Conservation (phyloP, 2,888 invertebrate species). For the Pherbina coryleti region DNA sequence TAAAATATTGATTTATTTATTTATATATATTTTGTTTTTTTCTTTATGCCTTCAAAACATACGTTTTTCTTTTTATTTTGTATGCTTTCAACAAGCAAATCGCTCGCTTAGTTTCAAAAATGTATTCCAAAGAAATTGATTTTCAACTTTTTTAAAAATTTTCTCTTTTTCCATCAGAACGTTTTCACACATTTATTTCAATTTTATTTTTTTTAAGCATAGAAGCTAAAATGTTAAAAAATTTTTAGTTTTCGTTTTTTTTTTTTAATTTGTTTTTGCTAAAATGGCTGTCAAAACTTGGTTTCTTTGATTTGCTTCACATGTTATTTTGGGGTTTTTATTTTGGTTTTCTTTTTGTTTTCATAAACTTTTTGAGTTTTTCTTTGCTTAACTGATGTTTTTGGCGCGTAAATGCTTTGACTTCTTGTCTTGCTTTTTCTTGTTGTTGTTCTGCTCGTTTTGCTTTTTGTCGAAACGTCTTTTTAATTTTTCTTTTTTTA, state of each 20-base stretch:
- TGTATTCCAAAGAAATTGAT: constrained; percentile 46
- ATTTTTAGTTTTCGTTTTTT: constrained; percentile 10
- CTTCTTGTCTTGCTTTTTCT: constrained; percentile 27
- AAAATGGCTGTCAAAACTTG: constrained; percentile 22
- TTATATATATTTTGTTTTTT: constrained; percentile 40
- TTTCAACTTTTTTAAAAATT: constrained; percentile 45
- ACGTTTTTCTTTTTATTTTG: constrained; percentile 51
- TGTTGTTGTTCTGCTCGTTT: constrained; percentile 11
- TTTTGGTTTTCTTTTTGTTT: constrained; percentile 39
- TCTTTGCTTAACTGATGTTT: constrained; percentile 49
- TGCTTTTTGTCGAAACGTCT: constrained; percentile 35
- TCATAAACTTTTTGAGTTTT: constrained; percentile 40
- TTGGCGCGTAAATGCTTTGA: constrained; percentile 32
- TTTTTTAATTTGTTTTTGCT: constrained; percentile 16
- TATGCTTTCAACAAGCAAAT: constrained; percentile 47
- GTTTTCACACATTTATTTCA: constrained; percentile 9
- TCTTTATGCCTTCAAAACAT: constrained; percentile 59
- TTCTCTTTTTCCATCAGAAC: constrained; percentile 28
- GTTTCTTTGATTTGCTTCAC: constrained; percentile 26
- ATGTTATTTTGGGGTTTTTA: constrained; percentile 41
- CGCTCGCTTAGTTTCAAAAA: constrained; percentile 46
- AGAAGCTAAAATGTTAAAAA: constrained; percentile 5
- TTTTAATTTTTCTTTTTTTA: too few relatives aligned
- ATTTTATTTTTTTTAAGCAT: not conserved
- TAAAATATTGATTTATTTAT: constrained; percentile 46